Base-by-base conservation (phyloP, 2,797 vertebrate genomes). In the Anableps anableps region DNA sequence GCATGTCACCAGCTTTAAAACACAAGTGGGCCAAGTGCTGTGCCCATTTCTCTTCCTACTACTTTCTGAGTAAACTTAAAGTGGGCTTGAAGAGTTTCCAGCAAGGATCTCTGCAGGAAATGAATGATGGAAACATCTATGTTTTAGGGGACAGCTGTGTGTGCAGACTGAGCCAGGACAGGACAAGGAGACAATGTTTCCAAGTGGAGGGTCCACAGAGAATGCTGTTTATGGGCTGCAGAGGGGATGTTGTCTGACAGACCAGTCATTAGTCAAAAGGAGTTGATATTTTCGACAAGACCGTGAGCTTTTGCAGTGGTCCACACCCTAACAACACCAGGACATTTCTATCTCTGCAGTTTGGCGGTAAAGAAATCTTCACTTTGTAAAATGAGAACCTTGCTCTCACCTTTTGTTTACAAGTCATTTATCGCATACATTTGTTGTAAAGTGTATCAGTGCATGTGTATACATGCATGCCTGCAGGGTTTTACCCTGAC, bases 111-210 rank as follows among this genome's bases (percentile, higher is more conserved):
- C 62, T 84, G 66, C 79, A 71, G 43, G 34, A 53, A 66, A 76
- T 72, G 74, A 74, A 68, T 29, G 78, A 84, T 85, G 90, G 86
- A 92, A 90, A 86, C 7, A 36, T 85, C 14, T 66, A 21, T 53
- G 62, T 53, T 76, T 79, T 53, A 60, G 72, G 4, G 43, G 74
- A 5, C 7, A 1, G 5, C 11, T 38, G 64, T 53, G 71, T 51
- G 26, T 50, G n/a, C n/a, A 14, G 51, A 13, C 78, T 23, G 31
- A 51, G 89, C 73, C 80, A 83, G 78, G 77, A 78, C 80, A 71
- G 83, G 48, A 76, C 82, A 72, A 21, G 43, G 79, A 66, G 82
- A 86, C 83, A 53, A 45, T 50, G 64, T 80, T 86, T 78, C 81
- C 77, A 38, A 0, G 75, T 74, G 64, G 60, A 88, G 85, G 84